phyloP scores from a whole-genome alignment of 2,113 vertebrate species.

The Rhea pennata region DNA sequence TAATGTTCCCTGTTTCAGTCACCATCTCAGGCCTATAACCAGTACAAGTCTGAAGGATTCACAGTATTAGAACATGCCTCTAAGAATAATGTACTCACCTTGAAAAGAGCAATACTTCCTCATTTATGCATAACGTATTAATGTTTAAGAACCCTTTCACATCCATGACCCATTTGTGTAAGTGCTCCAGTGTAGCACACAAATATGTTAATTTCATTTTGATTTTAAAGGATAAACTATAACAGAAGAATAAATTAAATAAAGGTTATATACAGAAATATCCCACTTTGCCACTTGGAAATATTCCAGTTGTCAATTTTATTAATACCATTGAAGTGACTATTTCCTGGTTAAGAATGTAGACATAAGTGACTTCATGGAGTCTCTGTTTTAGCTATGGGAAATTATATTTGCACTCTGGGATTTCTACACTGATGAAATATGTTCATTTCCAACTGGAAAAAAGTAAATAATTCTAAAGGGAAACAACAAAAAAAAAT shows the following conservation, averaged over 20 bases:
- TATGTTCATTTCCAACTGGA: slow-evolving; percentile 60
- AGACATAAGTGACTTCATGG: slow-evolving; percentile 56
- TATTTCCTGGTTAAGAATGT: slow-evolving; percentile 42
- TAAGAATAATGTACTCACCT: background rate
- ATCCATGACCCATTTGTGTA: background rate
- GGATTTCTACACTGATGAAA: slow-evolving; percentile 57
- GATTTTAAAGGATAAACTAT: slow-evolving; percentile 43
- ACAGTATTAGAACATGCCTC: background rate
- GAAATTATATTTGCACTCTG: slow-evolving; percentile 70
- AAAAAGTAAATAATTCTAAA: slow-evolving; percentile 61
- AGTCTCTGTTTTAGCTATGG: slow-evolving; percentile 51
- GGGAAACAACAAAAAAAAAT: slow-evolving; percentile 56
- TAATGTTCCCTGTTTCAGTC: background rate
- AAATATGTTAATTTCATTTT: slow-evolving; percentile 51
- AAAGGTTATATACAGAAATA: slow-evolving; percentile 63
- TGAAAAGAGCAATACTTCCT: background rate
- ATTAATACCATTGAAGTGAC: slow-evolving; percentile 52
- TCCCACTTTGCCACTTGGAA: slow-evolving; percentile 56
- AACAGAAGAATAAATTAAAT: slow-evolving; percentile 64
- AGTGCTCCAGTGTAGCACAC: background rate
- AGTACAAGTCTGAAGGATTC: background rate
- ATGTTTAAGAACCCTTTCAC: background rate
- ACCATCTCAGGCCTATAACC: background rate
- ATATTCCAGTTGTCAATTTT: slow-evolving; percentile 62
- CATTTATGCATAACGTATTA: background rate